phyloP scores from a whole-genome alignment of 2,797 vertebrate genomes.

The Knipowitschia caucasica region DNA sequence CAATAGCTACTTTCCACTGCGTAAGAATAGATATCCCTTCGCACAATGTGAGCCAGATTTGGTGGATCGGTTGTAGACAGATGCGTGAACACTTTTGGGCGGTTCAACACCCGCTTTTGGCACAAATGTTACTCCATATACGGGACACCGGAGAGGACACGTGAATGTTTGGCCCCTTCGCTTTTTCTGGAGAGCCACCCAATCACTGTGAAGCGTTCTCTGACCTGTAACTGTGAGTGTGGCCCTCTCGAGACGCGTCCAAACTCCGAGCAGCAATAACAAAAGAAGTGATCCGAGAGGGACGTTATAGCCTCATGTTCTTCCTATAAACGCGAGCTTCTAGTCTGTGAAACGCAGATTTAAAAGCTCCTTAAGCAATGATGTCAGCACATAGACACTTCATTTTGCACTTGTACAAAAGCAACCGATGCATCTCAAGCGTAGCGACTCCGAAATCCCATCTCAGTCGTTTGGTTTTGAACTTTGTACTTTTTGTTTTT shows the following conservation, averaged over 20 bases:
- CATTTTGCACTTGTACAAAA: constrained; percentile 31
- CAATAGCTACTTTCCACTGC: too few relatives aligned
- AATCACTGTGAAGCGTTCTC: constrained; percentile 80
- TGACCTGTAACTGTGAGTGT: constrained; percentile 75
- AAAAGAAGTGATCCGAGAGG: constrained; percentile 29
- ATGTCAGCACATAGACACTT: constrained; percentile 63
- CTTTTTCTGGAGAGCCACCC: constrained; percentile 56
- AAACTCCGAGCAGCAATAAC: constrained; percentile 70
- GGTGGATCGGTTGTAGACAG: too few relatives aligned
- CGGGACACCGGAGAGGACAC: constrained; percentile 29
- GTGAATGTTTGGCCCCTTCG: constrained; percentile 65
- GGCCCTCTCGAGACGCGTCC: constrained; percentile 48
- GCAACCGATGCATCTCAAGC: constrained; percentile 2
- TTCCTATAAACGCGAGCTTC: constrained; percentile 35
- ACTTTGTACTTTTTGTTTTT: constrained; percentile 3
- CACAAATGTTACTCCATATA: neutral
- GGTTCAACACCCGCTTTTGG: neutral
- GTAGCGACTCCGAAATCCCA: constrained; percentile 5
- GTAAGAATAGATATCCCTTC: too few relatives aligned
- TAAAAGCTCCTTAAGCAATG: constrained; percentile 60
- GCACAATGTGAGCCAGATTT: too few relatives aligned
- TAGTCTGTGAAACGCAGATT: constrained; percentile 39
- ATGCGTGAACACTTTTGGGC: neutral
- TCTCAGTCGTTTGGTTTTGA: constrained; percentile 8
- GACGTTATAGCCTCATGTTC: constrained; percentile 36